A percentile compares a stretch with the other conserved stretches of the same genome.
These are phyloP conservation scores for Psilopogon haemacephalus DNA, from an alignment of 2,113 vertebrate species.

Conservation along the genomic window DNA sequence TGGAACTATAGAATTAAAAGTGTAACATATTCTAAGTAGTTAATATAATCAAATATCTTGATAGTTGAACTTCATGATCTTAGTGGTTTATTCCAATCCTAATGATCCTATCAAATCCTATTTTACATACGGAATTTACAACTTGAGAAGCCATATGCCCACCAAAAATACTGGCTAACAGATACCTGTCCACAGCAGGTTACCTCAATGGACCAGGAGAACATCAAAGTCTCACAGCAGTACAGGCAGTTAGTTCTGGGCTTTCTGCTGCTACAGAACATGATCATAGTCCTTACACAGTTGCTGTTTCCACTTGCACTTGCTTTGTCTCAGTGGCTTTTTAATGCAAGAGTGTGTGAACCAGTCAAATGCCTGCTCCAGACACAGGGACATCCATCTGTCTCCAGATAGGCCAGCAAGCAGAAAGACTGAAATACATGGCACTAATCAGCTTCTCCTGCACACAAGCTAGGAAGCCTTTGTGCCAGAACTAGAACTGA, in stretches of 20 bases:
- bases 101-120: not conserved
- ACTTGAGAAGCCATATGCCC: not conserved
- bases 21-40: not conserved
- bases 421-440: not conserved
- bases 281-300: not conserved
- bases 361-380: not conserved
- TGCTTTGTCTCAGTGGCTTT: not conserved
- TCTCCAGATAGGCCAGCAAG: not conserved
- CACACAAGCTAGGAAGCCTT: not conserved
- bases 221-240: not conserved
- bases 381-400: not conserved
- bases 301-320: fast-evolving
- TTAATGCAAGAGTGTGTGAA: not conserved
- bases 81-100: too few relatives aligned
- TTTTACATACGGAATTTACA: not conserved
- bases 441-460: not conserved
- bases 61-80: too few relatives aligned
- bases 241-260: fast-evolving
- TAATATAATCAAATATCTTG: not conserved
- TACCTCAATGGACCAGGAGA: not conserved
- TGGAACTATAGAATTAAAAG: not conserved
- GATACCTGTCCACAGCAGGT: not conserved
- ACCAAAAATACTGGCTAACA: not conserved
- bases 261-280: not conserved
- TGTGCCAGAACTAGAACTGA: not conserved